Evolutionary conservation across 2,888 invertebrate genomes (phyloP), one percentile per base, ranked within the genome.

Genomic region (Eledona agricola): DNA sequence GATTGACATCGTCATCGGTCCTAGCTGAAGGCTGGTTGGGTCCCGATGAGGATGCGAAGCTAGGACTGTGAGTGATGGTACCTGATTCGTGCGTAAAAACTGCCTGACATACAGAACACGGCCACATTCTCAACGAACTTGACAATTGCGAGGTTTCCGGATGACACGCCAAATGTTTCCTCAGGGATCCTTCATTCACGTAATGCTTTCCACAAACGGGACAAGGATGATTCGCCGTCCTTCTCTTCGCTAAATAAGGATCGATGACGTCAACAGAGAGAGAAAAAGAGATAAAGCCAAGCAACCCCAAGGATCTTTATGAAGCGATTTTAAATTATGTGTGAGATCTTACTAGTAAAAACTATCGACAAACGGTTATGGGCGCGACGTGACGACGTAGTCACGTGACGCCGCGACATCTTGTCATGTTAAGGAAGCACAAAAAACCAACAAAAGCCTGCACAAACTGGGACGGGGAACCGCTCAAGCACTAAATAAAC

Each of bases 121-220:
- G 94, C 94, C 94, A 95, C 93, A 94, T 95, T 75, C 94, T 83
- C 62, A 95, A 83, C 65, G 91, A 89, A 73, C 88, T 89, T 65
- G 91, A 89, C 61, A 92, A 82, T 76, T 91, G 92, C 63, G 87
- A 85, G 42, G 93, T 91, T 81, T 94, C 94, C 34, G 94, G 94
- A 78, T 95, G 95, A 72, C 93, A 93, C 63, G 94, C 93, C 69
- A 95, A 83, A 78, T 95, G 95, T 78, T 95, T 94, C 73, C 94
- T 84, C 71, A 94, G 79, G 62, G 93, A 93, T 57, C 94, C 93
- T 78, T 95, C 94, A 79, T 94, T 94, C 65, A 94, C 94, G 79
- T 95, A 95, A 78, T 94, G 93, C 79, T 95, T 95, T 64, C 94
- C 94, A 78, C 95, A 95, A 28, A 95, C 91, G 11, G 94, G 95